Evolutionary conservation across 2,888 invertebrate genomes (phyloP), one percentile per base, ranked within the genome.

Genomic region (Temnothorax ravouxi): DNA sequence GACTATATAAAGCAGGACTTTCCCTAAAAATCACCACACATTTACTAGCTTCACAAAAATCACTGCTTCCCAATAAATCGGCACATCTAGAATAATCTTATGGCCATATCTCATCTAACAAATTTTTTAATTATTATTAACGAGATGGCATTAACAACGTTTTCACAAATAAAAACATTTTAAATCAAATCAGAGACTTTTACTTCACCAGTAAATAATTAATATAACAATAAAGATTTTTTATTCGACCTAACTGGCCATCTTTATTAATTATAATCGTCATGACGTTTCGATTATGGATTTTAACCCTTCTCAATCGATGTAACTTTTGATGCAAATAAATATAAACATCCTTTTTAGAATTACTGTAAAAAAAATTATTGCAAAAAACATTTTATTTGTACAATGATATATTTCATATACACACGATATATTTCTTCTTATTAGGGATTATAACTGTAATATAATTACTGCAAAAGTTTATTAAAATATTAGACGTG

Each of bases 31-130:
- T 34, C 69, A 50, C 69, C 34, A 29, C 4, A 34, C 1, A 67
- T 29, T 64, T 64, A 64, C 21, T 64, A 64, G 21, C 6, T 18
- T n/a, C 34, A 50, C 50, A 2, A 69, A 69, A n/a, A 67, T 34
- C 69, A 69, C 50, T 41, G 8, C 15, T 69, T 71, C 8, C 0
- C 13, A 52, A 69, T 2, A 11, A n/a, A 18, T 18, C 34, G 9
- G 3, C 11, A 9, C n/a, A 50, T 25, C 15, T 47, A 47, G 1
- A 44, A 50, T 34, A 34, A 34, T 13, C 5, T 29, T 13, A 15
- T 52, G n/a, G 0, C 21, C 44, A 67, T 41, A 67, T 41, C 15
- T 52, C 15, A 15, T 21, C 3, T 71, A 34, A 71, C 15, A 54
- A 38, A 38, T 38, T 38, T 1, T 41, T 41, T 41, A 25, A 66